Percentiles rank a stretch among this genome's conserved stretches.
Evolutionary conservation across 1,140 invertebrate genomes (phyloP).

Genomic region (Megalonaias nervosa): DNA sequence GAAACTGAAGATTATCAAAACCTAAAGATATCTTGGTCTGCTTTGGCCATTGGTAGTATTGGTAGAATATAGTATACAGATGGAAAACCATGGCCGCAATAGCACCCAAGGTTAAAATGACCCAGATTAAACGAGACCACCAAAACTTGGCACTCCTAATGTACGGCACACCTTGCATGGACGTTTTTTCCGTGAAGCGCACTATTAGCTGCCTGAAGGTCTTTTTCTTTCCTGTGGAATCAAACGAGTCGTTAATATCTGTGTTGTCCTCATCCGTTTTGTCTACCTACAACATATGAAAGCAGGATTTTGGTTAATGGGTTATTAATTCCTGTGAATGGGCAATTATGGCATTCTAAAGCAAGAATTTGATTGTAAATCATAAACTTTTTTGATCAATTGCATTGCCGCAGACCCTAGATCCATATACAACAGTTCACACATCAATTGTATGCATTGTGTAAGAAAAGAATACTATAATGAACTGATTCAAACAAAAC

Average conservation of each 20-base stretch:
- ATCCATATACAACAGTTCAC: too few species aligned
- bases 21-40: constrained; percentile 31
- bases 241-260: constrained; percentile 8
- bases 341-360: too few species aligned
- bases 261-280: not conserved
- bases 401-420: too few species aligned
- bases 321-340: too few species aligned
- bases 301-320: too few species aligned
- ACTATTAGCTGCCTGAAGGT: constrained; percentile 21
- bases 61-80: constrained; percentile 35
- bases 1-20: constrained; percentile 44
- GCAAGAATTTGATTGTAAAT: too few species aligned
- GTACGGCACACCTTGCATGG: constrained; percentile 43
- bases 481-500: too few species aligned
- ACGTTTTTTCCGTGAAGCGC: constrained; percentile 44
- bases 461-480: too few species aligned
- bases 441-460: too few species aligned
- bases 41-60: constrained; percentile 41
- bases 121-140: constrained; percentile 36
- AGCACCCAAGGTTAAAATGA: constrained; percentile 27
- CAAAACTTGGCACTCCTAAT: constrained; percentile 31
- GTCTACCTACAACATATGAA: too few species aligned
- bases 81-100: constrained; percentile 38
- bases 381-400: too few species aligned
- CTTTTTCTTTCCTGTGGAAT: constrained; percentile 28